phyloP scores from a whole-genome alignment of 2,888 invertebrate species.

The Acronicta psi region DNA sequence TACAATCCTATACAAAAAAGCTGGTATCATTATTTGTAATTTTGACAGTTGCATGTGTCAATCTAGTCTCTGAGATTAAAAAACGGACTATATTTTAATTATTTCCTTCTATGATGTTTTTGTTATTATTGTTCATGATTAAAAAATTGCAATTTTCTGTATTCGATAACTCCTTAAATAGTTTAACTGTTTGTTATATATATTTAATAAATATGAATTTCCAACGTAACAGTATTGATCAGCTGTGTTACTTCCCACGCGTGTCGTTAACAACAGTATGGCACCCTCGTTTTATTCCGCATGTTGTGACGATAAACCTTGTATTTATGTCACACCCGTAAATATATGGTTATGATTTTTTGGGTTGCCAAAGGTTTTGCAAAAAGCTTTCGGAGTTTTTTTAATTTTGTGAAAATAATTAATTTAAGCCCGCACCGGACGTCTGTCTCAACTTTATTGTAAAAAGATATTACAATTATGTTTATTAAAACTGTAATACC shows the following conservation, averaged over 20 bases:
- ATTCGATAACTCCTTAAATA: too few relatives aligned
- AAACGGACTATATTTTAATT: too few relatives aligned
- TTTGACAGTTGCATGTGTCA: too few relatives aligned
- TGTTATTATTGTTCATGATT: too few relatives aligned
- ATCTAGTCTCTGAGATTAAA: too few relatives aligned
- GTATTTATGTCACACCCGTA: constrained; percentile 8
- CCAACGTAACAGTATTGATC: constrained; percentile 32
- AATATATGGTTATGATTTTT: constrained; percentile 7
- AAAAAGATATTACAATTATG: constrained; percentile 22
- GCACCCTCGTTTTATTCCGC: constrained; percentile 30
- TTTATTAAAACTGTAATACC: constrained; percentile 7
- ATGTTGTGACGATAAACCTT: constrained; percentile 42
- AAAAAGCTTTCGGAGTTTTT: neutral
- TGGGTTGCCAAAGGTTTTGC: neutral
- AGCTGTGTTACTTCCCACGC: constrained; percentile 39
- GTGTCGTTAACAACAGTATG: constrained; percentile 26
- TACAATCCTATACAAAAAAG: too few relatives aligned
- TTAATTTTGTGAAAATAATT: constrained; percentile 25
- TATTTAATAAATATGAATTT: too few relatives aligned
- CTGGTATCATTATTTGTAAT: too few relatives aligned
- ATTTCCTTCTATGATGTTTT: too few relatives aligned
- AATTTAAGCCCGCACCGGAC: constrained; percentile 1
- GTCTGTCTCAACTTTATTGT: constrained; percentile 9
- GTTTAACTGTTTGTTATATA: too few relatives aligned
- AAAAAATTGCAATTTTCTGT: too few relatives aligned